These are phyloP conservation scores for Gryon sp. DNA, from an alignment of 1,140 invertebrate genomes.

Conservation along the genomic window DNA sequence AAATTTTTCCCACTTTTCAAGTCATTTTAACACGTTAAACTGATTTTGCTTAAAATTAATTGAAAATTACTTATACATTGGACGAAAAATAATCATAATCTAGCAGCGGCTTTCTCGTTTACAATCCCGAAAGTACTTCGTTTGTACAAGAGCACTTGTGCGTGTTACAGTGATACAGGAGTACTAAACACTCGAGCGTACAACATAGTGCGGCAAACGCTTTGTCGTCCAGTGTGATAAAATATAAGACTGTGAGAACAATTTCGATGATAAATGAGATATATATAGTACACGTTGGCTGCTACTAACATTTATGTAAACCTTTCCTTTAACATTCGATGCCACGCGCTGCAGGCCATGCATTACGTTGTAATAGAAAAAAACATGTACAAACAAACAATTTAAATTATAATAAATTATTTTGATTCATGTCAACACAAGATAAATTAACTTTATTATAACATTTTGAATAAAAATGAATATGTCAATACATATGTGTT, in stretches of 20 bases:
- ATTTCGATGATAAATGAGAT: slow-evolving; percentile 47
- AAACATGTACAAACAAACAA: too few species aligned
- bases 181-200: slow-evolving; percentile 10
- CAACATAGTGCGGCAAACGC: slow-evolving; percentile 1
- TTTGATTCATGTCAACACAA: too few species aligned
- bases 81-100: slow-evolving; percentile 31
- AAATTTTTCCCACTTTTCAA: too few species aligned
- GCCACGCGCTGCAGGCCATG: background rate
- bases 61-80: background rate
- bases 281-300: background rate
- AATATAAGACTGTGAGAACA: slow-evolving; percentile 42
- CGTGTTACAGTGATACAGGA: slow-evolving; percentile 23
- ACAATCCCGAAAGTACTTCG: slow-evolving; percentile 20
- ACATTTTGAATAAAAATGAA: too few species aligned
- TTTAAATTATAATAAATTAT: too few species aligned
- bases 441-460: too few species aligned
- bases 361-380: too few species aligned
- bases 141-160: slow-evolving; percentile 17
- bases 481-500: too few species aligned
- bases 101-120: slow-evolving; percentile 6
- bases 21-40: too few species aligned
- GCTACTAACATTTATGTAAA: slow-evolving; percentile 1
- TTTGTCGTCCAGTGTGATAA: slow-evolving; percentile 26
- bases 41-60: too few species aligned
- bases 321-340: slow-evolving; percentile 24